Conservation (phyloP, 2,888 invertebrate species). For the Hetaerina titia region DNA sequence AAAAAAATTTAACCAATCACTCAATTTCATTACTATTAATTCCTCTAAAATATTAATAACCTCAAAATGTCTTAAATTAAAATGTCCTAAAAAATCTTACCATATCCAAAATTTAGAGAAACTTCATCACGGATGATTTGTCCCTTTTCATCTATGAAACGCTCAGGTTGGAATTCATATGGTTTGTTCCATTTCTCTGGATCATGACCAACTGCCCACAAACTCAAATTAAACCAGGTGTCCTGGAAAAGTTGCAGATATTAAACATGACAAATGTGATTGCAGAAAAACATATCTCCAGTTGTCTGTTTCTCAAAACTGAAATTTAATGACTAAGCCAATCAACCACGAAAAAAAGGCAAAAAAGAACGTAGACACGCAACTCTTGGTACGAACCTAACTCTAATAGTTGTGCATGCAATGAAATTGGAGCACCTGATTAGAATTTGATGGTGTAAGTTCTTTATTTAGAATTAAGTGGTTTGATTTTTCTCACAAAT, state of each 20-base stretch:
- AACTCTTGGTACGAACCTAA: too few species aligned
- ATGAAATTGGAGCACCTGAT: too few species aligned
- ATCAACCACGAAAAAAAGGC: too few species aligned
- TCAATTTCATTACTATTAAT: too few species aligned
- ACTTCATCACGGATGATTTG: slow-evolving; percentile 70
- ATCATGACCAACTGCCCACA: slow-evolving; percentile 71
- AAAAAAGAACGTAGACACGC: too few species aligned
- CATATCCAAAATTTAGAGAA: slow-evolving; percentile 70
- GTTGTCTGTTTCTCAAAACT: too few species aligned
- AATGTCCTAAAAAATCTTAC: slow-evolving; percentile 68
- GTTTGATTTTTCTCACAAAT: too few species aligned
- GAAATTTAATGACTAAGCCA: too few species aligned
- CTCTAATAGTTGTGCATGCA: too few species aligned
- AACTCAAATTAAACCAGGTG: slow-evolving; percentile 69
- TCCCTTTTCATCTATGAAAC: slow-evolving; percentile 70
- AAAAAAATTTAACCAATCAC: too few species aligned
- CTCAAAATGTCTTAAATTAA: background rate
- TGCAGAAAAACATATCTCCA: background rate
- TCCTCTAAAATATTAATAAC: too few species aligned
- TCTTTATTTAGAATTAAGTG: background rate
- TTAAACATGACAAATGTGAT: background rate
- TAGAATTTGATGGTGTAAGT: background rate
- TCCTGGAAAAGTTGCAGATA: slow-evolving; percentile 68
- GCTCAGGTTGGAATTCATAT: slow-evolving; percentile 71
- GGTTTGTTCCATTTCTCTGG: slow-evolving; percentile 71